Evolutionary conservation across 2,888 invertebrate species (phyloP), one percentile per base, ranked within the genome.

Genomic region (Andrena marginata): DNA sequence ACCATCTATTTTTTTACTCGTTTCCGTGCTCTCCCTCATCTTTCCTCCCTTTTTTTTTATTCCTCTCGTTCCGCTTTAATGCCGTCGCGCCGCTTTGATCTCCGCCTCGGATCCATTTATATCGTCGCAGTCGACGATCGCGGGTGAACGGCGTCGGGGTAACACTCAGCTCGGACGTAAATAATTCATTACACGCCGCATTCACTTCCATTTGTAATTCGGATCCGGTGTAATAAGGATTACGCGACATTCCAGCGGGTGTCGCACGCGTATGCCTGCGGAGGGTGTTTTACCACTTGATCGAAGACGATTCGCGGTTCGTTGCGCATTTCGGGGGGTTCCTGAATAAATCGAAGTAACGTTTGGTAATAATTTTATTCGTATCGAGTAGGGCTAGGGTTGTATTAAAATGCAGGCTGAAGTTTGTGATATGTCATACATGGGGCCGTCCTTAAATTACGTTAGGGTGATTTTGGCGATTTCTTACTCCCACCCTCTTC

Each of bases 81-180:
- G 20, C 67, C 65, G 35, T 62, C 7, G 51, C 63, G 76, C 23
- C 59, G 23, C 82, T 82, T 82, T 82, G 82, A 82, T 82, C 82
- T 68, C 51, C 79, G 6, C 5, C 59, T 13, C 67, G 33, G 48
- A 59, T 76, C 71, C 71, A 81, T 82, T 82, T 81, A 63, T 68
- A 68, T 67, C 76, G 51, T 20, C n/a, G 54, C 35, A 70, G 65
- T 69, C 59, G 69, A 49, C 56, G 77, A 70, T 82, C 54, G 74
- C 31, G 82, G 68, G 56, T 51, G 73, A 64, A 42, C 59, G 54
- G n/a, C 31, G 48, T 63, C 60, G 49, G 16, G 60, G 31, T n/a
- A 42, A 48, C 56, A 23, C 72, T 33, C 31, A 29, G 71, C 59
- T 31, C 29, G 49, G 31, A 49, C 64, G 48, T 81, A 69, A 81